A percentile compares a stretch with the other conserved stretches of the same genome.
These are phyloP conservation scores for Lasioglossum morio DNA, from an alignment of 2,888 invertebrate species.

Conservation along the genomic window DNA sequence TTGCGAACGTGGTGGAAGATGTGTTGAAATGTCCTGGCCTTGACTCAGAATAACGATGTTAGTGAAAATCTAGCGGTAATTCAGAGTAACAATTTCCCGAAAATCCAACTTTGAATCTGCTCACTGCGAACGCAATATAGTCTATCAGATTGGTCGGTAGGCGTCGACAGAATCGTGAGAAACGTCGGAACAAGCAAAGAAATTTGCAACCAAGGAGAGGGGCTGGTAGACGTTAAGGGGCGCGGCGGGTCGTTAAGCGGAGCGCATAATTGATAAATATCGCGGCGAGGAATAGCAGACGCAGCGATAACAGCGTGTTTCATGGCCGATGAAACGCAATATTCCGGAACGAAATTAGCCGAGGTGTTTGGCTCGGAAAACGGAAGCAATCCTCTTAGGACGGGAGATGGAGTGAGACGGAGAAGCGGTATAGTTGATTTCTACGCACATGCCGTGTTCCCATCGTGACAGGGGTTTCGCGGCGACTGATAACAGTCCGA, in stretches of 20 bases:
- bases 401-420: background rate
- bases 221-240: background rate
- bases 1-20: no score
- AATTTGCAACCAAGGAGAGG: background rate
- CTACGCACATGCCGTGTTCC: slow-evolving; percentile 80
- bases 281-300: background rate
- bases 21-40: no score
- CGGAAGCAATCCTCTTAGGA: slow-evolving; percentile 41
- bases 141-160: no score
- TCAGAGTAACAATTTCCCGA: background rate
- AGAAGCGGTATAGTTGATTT: slow-evolving; percentile 9
- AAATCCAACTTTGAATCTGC: background rate
- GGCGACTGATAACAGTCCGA: slow-evolving; percentile 84
- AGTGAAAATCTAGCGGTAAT: background rate
- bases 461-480: slow-evolving; percentile 86
- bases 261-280: slow-evolving; percentile 6
- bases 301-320: slow-evolving; percentile 10
- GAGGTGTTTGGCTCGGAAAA: background rate
- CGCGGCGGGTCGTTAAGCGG: background rate
- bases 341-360: slow-evolving; percentile 18
- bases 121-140: no score
- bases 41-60: background rate
- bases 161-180: background rate
- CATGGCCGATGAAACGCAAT: slow-evolving; percentile 11
- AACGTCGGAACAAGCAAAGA: background rate